Evolutionary conservation across 2,113 vertebrate genomes (phyloP), one percentile per base, ranked within the genome.

Genomic region (Tichodroma muraria): DNA sequence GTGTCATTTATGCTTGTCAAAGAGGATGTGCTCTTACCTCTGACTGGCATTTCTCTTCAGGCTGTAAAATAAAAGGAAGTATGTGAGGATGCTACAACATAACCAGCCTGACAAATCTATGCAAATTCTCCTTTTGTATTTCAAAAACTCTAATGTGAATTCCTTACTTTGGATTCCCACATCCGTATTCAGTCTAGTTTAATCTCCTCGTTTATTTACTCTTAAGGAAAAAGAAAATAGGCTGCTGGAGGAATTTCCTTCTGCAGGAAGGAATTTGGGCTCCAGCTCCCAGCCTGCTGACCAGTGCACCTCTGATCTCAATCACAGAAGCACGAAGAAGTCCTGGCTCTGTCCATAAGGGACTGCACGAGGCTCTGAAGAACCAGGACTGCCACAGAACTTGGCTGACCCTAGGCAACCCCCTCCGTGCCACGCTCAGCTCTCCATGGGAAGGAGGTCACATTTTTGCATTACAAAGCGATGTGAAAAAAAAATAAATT

Each of bases 41-140:
- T 44, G 99, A 99, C 92, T 99, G 99, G 72, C 99, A 99, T 82
- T 99, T 99, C 97, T 99, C 99, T 97, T 99, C 99, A 12, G 99
- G 99, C 99, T 99, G 93, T 20, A 89, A 97, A 89, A 95, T 76
- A 95, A 81, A 77, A 89, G 21, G 40, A 83, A 92, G 24, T 4
- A 76, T 0, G 5, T 76, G 49, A 94, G 71, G 47, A 61, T 28
- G n/a, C 72, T 59, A 27, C 37, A 80, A 7, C 8, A 52, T 4
- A 77, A 73, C 9, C 64, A 73, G 63, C 33, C 25, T 8, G 15
- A 63, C 23, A 69, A 37, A 61, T 30, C 18, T 4, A 80, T 33
- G 38, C 35, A 33, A 76, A 35, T 60, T 47, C 42, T 30, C n/a
- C 10, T 21, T 57, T 52, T 19, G 5, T 3, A 0, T 18, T 79